Conservation (phyloP, 2,113 vertebrate species). For the Scytalopus superciliaris region DNA sequence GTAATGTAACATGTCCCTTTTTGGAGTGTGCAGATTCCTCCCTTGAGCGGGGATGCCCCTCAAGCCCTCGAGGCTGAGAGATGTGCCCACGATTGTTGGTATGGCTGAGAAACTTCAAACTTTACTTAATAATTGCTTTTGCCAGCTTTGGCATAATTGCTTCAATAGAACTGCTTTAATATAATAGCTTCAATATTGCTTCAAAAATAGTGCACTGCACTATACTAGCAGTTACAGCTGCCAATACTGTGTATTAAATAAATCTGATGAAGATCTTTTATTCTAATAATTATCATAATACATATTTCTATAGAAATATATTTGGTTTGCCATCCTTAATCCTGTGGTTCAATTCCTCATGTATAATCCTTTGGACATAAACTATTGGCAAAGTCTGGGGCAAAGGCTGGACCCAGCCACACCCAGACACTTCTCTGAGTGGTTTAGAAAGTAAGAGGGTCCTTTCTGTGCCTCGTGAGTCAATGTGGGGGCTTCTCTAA, state of each 20-base stretch:
- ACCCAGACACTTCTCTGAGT: neutral
- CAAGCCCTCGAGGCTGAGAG: too few species aligned
- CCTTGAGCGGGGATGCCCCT: neutral
- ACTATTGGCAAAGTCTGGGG: accelerated
- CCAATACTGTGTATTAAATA: neutral
- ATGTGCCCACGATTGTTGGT: neutral
- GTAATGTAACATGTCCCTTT: neutral
- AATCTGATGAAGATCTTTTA: neutral
- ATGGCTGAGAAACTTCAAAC: neutral
- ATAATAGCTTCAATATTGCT: neutral
- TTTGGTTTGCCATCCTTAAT: neutral
- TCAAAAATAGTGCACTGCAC: neutral
- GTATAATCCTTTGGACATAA: neutral
- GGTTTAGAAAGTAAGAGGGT: neutral
- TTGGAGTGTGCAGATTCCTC: neutral
- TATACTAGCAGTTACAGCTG: neutral
- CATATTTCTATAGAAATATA: neutral
- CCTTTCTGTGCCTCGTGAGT: neutral
- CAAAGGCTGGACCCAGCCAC: neutral
- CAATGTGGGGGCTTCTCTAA: neutral
- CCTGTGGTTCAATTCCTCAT: neutral
- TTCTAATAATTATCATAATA: neutral
- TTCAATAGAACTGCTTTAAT: neutral
- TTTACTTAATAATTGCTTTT: neutral
- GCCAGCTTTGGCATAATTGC: neutral